These are phyloP conservation scores for Stichopus horrens DNA, from an alignment of 53 echinoderm and acorn worm species.

Conservation along the genomic window DNA sequence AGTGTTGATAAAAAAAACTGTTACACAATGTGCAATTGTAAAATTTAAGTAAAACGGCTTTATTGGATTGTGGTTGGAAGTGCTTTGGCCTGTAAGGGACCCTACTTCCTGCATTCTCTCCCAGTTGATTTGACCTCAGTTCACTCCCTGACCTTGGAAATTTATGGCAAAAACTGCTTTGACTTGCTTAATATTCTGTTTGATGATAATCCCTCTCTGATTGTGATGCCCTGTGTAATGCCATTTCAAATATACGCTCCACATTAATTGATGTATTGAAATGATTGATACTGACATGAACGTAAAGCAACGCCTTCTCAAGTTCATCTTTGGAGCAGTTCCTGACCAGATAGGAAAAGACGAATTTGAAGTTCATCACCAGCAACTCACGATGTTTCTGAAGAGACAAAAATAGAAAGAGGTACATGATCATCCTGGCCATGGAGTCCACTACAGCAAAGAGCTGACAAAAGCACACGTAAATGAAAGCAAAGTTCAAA, in stretches of 20 bases:
- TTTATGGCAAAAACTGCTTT: no score
- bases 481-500: neutral
- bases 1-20: no score
- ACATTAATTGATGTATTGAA: neutral
- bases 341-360: slow-evolving; percentile 92
- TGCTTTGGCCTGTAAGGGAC: no score
- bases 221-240: neutral
- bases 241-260: neutral
- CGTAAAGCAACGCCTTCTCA: slow-evolving; percentile 83
- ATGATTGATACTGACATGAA: slow-evolving; percentile 63
- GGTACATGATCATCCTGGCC: neutral
- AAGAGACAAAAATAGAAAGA: neutral
- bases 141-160: no score
- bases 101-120: no score
- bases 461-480: neutral
- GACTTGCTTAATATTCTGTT: no score
- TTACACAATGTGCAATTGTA: no score
- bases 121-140: no score
- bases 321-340: slow-evolving; percentile 83
- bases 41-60: no score
- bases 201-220: neutral
- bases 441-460: neutral
- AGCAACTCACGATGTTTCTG: slow-evolving; percentile 89
- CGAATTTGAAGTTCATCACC: slow-evolving; percentile 89
- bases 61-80: no score